Evolutionary conservation across 1,140 invertebrate species (phyloP).

Genomic region (Drosophila nasuta): DNA sequence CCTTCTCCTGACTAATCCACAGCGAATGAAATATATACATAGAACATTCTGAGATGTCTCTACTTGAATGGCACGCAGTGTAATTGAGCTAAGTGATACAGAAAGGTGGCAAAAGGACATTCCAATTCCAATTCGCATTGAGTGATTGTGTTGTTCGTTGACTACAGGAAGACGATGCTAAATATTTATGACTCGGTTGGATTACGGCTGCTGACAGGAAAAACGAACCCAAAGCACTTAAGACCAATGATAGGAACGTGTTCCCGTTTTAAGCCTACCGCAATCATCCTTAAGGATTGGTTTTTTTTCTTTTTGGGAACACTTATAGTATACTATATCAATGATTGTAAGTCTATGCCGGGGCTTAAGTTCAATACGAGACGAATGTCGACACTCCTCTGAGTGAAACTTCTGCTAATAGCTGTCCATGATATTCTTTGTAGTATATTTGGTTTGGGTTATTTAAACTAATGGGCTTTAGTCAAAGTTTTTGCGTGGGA

Average conservation of each 20-base stretch:
- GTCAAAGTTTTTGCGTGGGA: not conserved
- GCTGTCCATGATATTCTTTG: too few relatives aligned
- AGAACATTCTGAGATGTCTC: conserved; percentile 4
- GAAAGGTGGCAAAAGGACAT: not conserved
- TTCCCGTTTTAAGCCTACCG: conserved; percentile 4
- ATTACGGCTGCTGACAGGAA: conserved; percentile 10
- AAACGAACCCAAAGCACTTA: conserved; percentile 39
- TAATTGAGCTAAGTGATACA: conserved; percentile 39
- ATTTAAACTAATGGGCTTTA: conserved; percentile 16
- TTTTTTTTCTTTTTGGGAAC: not conserved
- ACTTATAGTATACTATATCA: conserved; percentile 1
- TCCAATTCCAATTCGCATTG: conserved; percentile 14
- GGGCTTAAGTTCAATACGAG: conserved; percentile 5
- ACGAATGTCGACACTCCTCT: not conserved
- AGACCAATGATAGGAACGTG: conserved; percentile 40
- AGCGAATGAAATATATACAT: too few relatives aligned
- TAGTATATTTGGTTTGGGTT: not conserved
- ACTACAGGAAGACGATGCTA: conserved; percentile 18
- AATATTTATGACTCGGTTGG: conserved; percentile 40
- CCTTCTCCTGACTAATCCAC: too few relatives aligned
- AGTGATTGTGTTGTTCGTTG: conserved; percentile 34
- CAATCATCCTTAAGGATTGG: conserved; percentile 7
- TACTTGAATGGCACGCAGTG: not conserved
- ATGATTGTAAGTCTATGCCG: not conserved
- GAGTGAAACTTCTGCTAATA: not conserved